Base-by-base conservation (phyloP, 2,113 vertebrate genomes). In the Corythaeola cristata region DNA sequence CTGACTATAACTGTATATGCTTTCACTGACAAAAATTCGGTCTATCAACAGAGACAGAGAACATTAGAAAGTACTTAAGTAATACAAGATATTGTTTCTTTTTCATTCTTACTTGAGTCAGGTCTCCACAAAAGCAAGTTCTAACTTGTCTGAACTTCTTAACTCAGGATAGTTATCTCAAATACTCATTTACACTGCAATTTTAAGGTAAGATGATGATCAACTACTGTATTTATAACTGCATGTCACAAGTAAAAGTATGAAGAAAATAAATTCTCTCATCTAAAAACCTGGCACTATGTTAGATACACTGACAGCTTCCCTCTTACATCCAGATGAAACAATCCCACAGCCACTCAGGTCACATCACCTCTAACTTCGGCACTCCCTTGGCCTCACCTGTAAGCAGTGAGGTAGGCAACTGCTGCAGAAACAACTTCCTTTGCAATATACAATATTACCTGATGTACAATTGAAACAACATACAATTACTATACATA, bases 21-120 rank as follows among this genome's bases (percentile, higher is more conserved):
- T 95, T 94, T 90, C 68, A 64, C 88, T 95, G 55, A 78, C 59
- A 96, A 79, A 91, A 95, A 96, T 23, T 53, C 60, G 53, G 83
- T 88, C 83, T 90, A 75, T 86, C 68, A 55, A 26, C 33, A 85
- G 83, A 96, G 74, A 77, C 37, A 60, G 91, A 91, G 55, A 80
- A 82, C 85, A 90, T 33, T 52, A 75, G 92, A 87, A 85, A 52
- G 27, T 67, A 82, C 52, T 90, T 81, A 66, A 90, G 78, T 50
- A 94, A 89, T 78, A 56, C 55, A 53, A 63, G 60, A 83, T 52
- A 83, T 52, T 71, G 39, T 62, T 85, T 91, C 60, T 69, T 76
- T 71, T 58, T 95, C n/a, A 79, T 23, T 22, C 56, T 64, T 80
- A 84, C 85, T 90, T 62, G 35, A 78, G 49, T 32, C 47, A 77